Evolutionary conservation across 2,113 vertebrate species (phyloP).

Genomic region (Aythya baeri): DNA sequence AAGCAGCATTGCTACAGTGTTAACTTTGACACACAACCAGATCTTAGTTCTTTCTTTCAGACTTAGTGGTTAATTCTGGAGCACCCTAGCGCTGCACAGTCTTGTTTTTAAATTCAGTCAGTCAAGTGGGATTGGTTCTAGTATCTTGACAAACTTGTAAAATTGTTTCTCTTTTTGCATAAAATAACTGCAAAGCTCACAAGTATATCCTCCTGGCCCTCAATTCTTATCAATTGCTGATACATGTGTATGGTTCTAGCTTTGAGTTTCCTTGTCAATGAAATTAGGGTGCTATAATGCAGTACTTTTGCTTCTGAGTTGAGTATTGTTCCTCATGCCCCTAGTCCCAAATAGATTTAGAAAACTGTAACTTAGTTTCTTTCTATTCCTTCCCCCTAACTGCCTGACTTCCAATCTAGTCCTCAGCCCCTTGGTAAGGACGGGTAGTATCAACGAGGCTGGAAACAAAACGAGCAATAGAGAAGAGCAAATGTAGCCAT

Average conservation of each 20-base stretch:
- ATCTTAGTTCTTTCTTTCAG: neutral
- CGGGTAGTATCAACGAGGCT: constrained; percentile 1
- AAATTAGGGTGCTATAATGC: constrained; percentile 17
- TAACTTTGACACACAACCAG: neutral
- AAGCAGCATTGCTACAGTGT: neutral
- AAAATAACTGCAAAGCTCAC: constrained; percentile 28
- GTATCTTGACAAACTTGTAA: constrained; percentile 4
- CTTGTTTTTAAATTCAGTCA: constrained; percentile 39
- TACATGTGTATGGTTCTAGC: constrained; percentile 20
- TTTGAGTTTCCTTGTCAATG: constrained; percentile 12
- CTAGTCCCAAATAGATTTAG: constrained; percentile 44
- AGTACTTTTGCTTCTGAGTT: constrained; percentile 46
- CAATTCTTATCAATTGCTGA: neutral
- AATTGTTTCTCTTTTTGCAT: constrained; percentile 30
- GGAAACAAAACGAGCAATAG: constrained; percentile 42
- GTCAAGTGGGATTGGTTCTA: constrained; percentile 66
- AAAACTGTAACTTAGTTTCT: constrained; percentile 35
- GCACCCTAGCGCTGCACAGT: constrained; percentile 55
- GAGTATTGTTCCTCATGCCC: constrained; percentile 45
- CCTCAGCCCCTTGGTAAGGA: neutral
- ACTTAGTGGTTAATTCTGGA: constrained; percentile 20
- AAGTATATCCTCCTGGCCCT: neutral
- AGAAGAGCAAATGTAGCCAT: constrained; percentile 55
- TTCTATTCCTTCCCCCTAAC: constrained; percentile 25
- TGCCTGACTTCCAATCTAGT: neutral